phyloP scores from a whole-genome alignment of 2,113 vertebrate genomes.

The Poecilia latipinna region DNA sequence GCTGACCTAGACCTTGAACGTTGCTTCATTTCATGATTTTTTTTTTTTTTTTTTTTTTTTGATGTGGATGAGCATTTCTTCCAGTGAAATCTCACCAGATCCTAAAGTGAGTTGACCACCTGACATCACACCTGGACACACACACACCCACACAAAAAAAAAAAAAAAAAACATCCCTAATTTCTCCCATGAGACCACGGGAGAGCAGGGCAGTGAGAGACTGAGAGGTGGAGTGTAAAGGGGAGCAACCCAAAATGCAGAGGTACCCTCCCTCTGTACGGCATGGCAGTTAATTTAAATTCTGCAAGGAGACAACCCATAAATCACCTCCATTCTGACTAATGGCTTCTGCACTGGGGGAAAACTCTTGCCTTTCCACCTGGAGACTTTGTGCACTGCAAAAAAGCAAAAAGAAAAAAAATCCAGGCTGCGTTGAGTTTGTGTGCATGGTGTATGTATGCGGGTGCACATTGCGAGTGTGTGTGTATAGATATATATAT shows the following conservation, averaged over 20 bases:
- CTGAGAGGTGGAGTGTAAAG: slow-evolving; percentile 62
- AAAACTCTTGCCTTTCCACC: slow-evolving; percentile 78
- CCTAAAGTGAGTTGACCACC: slow-evolving; percentile 51
- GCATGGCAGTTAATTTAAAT: slow-evolving; percentile 83
- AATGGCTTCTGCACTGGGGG: slow-evolving; percentile 82
- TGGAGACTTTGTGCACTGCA: slow-evolving; percentile 73
- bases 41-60: slow-evolving; percentile 15
- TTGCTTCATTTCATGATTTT: slow-evolving; percentile 8
- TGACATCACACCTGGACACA: slow-evolving; percentile 62
- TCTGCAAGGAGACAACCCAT: slow-evolving; percentile 82
- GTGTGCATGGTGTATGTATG: slow-evolving; percentile 11
- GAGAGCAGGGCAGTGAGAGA: slow-evolving; percentile 22
- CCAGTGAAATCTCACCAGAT: slow-evolving; percentile 39
- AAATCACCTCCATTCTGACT: slow-evolving; percentile 85
- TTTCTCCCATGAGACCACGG: slow-evolving; percentile 50
- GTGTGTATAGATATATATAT: slow-evolving; percentile 15
- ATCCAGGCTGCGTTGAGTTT: slow-evolving; percentile 35
- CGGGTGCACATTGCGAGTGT: background rate
- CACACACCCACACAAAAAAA: too few species aligned
- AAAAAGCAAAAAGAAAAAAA: slow-evolving; percentile 54
- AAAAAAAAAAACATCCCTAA: slow-evolving; percentile 45
- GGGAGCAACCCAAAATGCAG: slow-evolving; percentile 64
- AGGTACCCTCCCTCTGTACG: slow-evolving; percentile 54
- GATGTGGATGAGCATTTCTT: slow-evolving; percentile 45
- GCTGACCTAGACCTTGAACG: slow-evolving; percentile 59